A percentile compares a stretch with the other conserved stretches of the same genome.
Conservation (phyloP, 2,797 vertebrate genomes). For the Anguilla pacifica region DNA sequence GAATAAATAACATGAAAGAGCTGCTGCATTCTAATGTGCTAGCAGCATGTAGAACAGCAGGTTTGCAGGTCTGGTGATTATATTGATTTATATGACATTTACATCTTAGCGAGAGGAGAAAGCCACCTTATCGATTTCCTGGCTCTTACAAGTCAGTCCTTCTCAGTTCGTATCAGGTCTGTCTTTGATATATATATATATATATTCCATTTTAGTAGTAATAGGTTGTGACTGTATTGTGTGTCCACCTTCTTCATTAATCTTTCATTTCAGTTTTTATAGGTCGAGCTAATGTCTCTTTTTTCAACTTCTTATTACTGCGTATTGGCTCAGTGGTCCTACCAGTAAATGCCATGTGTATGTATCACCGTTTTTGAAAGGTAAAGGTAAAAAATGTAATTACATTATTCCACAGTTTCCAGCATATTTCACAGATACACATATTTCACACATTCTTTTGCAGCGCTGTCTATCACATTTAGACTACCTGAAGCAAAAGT, state of each 20-base stretch:
- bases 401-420: background rate
- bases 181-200: background rate
- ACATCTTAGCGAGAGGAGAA: background rate
- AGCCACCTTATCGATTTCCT: background rate
- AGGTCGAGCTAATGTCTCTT: background rate
- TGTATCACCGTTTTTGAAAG: background rate
- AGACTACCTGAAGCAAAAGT: background rate
- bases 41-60: background rate
- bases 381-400: background rate
- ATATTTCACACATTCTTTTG: background rate
- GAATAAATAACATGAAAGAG: background rate
- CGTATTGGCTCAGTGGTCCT: background rate
- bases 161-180: background rate
- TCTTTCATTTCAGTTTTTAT: background rate
- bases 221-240: background rate
- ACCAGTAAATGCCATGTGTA: background rate
- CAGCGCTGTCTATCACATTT: background rate
- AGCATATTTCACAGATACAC: background rate
- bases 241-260: background rate
- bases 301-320: background rate
- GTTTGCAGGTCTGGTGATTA: background rate
- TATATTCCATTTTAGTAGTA: background rate
- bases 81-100: background rate
- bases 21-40: background rate
- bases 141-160: conserved; percentile 4